Evolutionary conservation across 2,888 invertebrate species (phyloP).

Genomic region (Ceramica pisi): DNA sequence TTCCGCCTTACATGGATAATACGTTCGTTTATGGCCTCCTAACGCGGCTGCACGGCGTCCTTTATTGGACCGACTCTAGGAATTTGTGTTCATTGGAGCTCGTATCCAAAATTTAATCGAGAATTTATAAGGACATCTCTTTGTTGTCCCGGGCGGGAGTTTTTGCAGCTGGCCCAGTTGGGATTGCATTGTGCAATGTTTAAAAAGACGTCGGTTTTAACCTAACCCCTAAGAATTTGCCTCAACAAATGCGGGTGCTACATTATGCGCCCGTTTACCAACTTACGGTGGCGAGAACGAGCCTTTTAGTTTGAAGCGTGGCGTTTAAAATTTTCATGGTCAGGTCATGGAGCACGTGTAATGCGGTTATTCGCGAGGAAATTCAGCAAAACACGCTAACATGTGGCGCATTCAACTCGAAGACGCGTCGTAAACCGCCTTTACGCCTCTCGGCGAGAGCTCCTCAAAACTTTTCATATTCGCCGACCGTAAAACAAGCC

Average conservation of each 20-base stretch:
- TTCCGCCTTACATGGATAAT: slow-evolving; percentile 91
- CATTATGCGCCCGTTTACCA: slow-evolving; percentile 68
- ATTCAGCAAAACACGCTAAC: slow-evolving; percentile 84
- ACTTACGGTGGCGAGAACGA: slow-evolving; percentile 67
- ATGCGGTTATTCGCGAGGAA: slow-evolving; percentile 85
- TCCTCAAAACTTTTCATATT: slow-evolving; percentile 90
- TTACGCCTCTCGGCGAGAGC: slow-evolving; percentile 88
- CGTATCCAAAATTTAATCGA: slow-evolving; percentile 90
- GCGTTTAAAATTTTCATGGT: slow-evolving; percentile 89
- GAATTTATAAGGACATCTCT: slow-evolving; percentile 88
- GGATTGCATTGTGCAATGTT: slow-evolving; percentile 79
- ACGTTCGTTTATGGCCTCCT: slow-evolving; percentile 91
- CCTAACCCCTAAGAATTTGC: slow-evolving; percentile 73
- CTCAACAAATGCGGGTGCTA: slow-evolving; percentile 69
- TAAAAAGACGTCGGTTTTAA: slow-evolving; percentile 79
- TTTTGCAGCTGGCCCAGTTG: slow-evolving; percentile 84
- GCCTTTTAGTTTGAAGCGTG: slow-evolving; percentile 82
- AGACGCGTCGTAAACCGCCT: slow-evolving; percentile 90
- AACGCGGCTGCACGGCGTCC: slow-evolving; percentile 90
- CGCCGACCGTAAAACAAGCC: slow-evolving; percentile 88
- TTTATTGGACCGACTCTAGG: slow-evolving; percentile 90
- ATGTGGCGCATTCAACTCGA: slow-evolving; percentile 88
- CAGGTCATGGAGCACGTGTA: slow-evolving; percentile 87
- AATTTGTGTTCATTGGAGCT: slow-evolving; percentile 90
- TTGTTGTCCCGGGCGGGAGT: slow-evolving; percentile 82